These are phyloP conservation scores for Nothocercus julius DNA, from an alignment of 2,113 vertebrate species.

Conservation along the genomic window DNA sequence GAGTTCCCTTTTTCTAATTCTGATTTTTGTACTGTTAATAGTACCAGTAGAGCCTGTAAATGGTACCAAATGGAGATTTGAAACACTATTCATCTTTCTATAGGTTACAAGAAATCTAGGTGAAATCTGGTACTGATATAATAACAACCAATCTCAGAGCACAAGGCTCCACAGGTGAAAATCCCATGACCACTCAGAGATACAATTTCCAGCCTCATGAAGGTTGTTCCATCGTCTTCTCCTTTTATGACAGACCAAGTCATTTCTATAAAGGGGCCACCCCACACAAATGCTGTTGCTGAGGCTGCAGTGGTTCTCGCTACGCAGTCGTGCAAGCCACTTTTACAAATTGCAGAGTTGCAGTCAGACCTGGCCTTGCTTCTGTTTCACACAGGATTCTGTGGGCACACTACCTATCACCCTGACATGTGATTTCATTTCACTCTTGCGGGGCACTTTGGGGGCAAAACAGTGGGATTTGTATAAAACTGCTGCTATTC, in stretches of 20 bases:
- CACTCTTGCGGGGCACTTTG: neutral
- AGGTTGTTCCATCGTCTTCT: neutral
- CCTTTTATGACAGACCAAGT: neutral
- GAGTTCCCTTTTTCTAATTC: neutral
- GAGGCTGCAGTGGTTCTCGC: neutral
- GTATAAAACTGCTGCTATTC: neutral
- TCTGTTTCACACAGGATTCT: neutral
- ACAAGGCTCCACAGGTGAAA: neutral
- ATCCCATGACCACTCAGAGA: neutral
- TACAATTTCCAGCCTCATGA: neutral
- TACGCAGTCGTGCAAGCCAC: neutral
- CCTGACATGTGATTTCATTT: neutral
- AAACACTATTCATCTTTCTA: neutral
- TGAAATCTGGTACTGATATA: neutral
- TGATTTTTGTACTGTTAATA: conserved; percentile 9
- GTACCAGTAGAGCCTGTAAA: neutral
- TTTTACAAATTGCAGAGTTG: neutral
- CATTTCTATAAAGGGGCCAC: neutral
- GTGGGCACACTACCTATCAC: too few relatives aligned
- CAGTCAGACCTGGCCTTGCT: neutral
- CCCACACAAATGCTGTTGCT: neutral
- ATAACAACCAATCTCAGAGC: neutral
- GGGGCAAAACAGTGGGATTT: neutral
- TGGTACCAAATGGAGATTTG: neutral
- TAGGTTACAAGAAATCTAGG: neutral